Percentiles rank a stretch among this genome's conserved stretches.
Conservation (phyloP, 1,140 invertebrate species). For the Archegozetes longisetosus region DNA sequence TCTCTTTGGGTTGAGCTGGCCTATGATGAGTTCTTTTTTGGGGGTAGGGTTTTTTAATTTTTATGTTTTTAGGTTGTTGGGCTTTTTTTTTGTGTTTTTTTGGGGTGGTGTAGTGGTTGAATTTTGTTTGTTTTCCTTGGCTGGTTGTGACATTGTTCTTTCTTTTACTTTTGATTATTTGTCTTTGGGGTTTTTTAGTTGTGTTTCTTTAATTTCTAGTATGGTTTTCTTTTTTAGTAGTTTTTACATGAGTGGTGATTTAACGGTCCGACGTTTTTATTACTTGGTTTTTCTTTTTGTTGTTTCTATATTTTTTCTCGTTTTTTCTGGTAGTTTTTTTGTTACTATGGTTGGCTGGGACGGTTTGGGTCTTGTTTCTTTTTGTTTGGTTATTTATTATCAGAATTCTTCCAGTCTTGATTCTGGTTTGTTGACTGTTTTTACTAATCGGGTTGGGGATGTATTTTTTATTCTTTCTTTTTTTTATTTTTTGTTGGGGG, state of each 20-base stretch:
- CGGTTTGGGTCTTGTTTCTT: constrained; percentile 45
- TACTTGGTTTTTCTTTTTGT: constrained; percentile 43
- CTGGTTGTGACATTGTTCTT: neutral
- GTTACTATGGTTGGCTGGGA: constrained; percentile 49
- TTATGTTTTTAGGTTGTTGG: neutral
- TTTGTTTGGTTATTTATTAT: constrained; percentile 48
- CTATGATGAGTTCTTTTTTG: neutral
- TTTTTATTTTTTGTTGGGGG: neutral
- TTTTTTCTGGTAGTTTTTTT: constrained; percentile 46
- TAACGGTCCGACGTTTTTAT: constrained; percentile 37
- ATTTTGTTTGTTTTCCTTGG: neutral
- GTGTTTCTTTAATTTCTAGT: constrained; percentile 39
- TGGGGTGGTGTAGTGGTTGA: neutral
- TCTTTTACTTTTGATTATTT: neutral
- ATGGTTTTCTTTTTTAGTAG: constrained; percentile 42
- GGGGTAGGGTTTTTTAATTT: neutral
- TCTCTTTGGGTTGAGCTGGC: neutral
- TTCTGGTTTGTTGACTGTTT: constrained; percentile 42
- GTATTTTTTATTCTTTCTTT: constrained; percentile 7
- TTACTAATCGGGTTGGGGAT: constrained; percentile 40
- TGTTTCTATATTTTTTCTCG: constrained; percentile 46
- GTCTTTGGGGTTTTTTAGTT: neutral
- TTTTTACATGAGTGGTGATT: constrained; percentile 38
- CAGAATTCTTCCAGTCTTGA: constrained; percentile 35
- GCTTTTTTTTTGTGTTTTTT: neutral